Evolutionary conservation across 2,888 invertebrate species (phyloP), one percentile per base, ranked within the genome.

Genomic region (Deroplatys truncata): DNA sequence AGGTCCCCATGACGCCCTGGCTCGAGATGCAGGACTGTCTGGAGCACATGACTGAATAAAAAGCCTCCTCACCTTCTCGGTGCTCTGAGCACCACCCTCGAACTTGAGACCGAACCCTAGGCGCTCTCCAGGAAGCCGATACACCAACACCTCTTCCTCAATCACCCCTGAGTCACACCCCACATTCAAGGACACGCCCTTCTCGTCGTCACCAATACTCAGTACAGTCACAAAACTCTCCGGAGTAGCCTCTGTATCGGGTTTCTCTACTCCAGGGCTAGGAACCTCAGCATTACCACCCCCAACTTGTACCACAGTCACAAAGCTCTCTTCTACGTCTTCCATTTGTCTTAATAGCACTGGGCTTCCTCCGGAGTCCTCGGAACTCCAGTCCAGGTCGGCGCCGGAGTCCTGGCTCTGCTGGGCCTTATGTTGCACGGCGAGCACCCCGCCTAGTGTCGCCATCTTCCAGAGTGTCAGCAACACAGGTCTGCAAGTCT

Each of bases 21-120:
- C 97, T 88, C 97, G 95, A n/a, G 97, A 97, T 15, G 98, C 98
- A 0, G 98, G 98, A 93, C 98, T 98, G 92, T 97, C 96, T 90
- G 96, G 95, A 56, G 98, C 98, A 93, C 98, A 98, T 91, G 98
- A 98, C 92, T 98, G 98, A 90, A 98, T 98, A 91, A 97, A 96
- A 88, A 98, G 95, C 91, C 97, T 95, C 90, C 97, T 95, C 1
- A 98, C 98, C 92, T 95, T 96, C 92, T 98, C 98, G 16, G 95
- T 95, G 82, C 97, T 97, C 91, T 97, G 97, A 83, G 97, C 97
- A 25, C 98, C 98, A 84, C 98, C 98, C 94, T 98, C 98, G 92
- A 98, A 98, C 93, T 98, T 98, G 1, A 98, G 94, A 0, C 98
- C 98, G 92, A 98, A 97, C 2, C 98, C 98, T 13, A 98, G 95